phyloP scores from a whole-genome alignment of 2,797 vertebrate genomes.

The Chromobotia macracanthus region DNA sequence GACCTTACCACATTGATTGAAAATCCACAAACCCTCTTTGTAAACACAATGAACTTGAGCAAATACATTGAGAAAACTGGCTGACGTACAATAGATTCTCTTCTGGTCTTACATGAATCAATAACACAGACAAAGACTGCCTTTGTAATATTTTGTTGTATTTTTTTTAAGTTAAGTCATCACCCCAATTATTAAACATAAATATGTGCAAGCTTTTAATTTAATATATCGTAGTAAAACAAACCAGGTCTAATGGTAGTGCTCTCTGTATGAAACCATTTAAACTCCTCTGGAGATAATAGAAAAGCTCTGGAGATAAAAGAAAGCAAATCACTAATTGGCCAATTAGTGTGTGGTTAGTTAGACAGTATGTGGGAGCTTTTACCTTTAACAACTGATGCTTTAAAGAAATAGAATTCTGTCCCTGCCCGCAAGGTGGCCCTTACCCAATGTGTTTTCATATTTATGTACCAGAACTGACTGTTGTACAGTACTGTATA shows the following conservation, averaged over 20 bases:
- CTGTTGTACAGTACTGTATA: too few species aligned
- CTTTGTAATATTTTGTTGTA: too few species aligned
- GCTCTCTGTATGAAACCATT: neutral
- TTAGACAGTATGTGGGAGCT: slow-evolving; percentile 1
- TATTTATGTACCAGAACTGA: neutral
- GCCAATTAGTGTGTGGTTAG: neutral
- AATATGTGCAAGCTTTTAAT: neutral
- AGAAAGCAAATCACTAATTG: neutral
- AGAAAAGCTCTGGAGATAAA: neutral
- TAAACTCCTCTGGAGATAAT: neutral
- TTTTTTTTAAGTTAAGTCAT: neutral
- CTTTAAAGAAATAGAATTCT: neutral
- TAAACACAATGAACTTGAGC: neutral
- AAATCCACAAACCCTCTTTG: neutral
- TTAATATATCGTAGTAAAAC: neutral
- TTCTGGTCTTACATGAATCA: neutral
- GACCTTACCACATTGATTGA: neutral
- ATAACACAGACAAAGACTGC: neutral
- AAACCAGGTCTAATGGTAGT: neutral
- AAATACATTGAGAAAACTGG: neutral
- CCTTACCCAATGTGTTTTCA: neutral
- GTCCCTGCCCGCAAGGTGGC: neutral
- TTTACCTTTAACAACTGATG: slow-evolving; percentile 13
- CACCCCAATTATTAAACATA: neutral
- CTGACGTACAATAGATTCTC: neutral